A percentile compares a stretch with the other conserved stretches of the same genome.
Evolutionary conservation across 2,113 vertebrate genomes (phyloP).

Genomic region (Saimiri boliviensis): DNA sequence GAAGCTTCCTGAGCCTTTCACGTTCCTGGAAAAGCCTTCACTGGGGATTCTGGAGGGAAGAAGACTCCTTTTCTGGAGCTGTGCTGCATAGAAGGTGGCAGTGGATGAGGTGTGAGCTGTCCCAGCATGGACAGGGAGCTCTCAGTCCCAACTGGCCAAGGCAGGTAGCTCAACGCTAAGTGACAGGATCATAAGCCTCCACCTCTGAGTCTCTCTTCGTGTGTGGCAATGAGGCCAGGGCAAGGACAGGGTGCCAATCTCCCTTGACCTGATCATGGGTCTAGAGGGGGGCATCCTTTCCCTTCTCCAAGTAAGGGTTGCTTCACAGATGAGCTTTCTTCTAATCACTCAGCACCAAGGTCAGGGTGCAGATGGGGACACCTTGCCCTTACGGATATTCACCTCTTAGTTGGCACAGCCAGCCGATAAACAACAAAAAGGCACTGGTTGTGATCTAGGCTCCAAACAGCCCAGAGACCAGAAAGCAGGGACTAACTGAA

Average conservation of each 20-base stretch:
- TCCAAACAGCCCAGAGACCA: neutral
- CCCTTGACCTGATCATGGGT: neutral
- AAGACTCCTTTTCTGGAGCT: neutral
- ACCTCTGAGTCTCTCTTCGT: neutral
- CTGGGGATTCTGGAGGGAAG: neutral
- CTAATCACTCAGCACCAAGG: neutral
- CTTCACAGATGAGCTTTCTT: neutral
- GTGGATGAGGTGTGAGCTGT: neutral
- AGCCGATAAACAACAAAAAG: neutral
- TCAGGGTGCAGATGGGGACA: neutral
- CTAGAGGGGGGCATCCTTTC: neutral
- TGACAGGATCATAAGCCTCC: too few relatives aligned
- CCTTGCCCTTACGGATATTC: neutral
- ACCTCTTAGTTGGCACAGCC: neutral
- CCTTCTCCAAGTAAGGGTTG: neutral
- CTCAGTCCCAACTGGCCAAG: neutral
- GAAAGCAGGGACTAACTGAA: neutral
- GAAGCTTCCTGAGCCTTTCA: neutral
- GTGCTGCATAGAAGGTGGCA: fast-evolving
- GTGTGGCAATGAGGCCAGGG: neutral
- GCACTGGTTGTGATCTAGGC: neutral
- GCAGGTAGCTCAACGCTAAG: neutral
- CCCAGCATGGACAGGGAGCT: neutral
- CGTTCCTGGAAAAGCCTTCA: neutral
- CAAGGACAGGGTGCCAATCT: neutral